phyloP scores from a whole-genome alignment of 2,888 invertebrate species.

The Brachylomia viminalis region DNA sequence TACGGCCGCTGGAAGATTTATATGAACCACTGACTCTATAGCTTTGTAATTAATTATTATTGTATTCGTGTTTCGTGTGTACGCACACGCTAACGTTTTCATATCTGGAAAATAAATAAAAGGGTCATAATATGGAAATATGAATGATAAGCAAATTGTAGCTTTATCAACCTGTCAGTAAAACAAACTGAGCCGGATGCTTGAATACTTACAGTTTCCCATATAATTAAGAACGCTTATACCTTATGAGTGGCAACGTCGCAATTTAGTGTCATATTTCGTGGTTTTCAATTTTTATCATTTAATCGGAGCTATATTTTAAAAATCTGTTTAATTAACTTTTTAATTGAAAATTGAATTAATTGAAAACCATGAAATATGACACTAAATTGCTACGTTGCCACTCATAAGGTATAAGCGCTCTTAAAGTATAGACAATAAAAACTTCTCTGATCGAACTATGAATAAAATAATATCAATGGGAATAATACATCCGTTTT shows the following conservation, averaged over 20 bases:
- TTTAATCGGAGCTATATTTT: too few species aligned
- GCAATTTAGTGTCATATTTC: too few species aligned
- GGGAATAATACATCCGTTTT: background rate
- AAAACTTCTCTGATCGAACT: background rate
- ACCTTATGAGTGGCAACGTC: too few species aligned
- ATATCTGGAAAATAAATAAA: slow-evolving; percentile 40
- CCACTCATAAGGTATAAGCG: too few species aligned
- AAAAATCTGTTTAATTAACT: too few species aligned
- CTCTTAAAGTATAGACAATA: background rate
- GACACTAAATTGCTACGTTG: too few species aligned
- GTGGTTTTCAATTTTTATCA: too few species aligned
- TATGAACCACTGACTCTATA: slow-evolving; percentile 56
- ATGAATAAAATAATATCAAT: slow-evolving; percentile 7
- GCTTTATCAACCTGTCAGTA: slow-evolving; percentile 30
- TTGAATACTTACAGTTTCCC: slow-evolving; percentile 28
- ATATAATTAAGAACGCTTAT: slow-evolving; percentile 15
- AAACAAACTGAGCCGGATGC: slow-evolving; percentile 29
- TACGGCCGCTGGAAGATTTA: slow-evolving; percentile 79
- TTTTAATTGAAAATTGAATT: too few species aligned
- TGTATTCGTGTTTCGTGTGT: slow-evolving; percentile 55
- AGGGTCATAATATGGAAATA: slow-evolving; percentile 29
- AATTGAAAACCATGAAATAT: too few species aligned
- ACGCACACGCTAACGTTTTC: slow-evolving; percentile 28
- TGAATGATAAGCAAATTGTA: slow-evolving; percentile 31
- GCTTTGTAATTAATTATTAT: slow-evolving; percentile 65